Evolutionary conservation across 2,113 vertebrate species (phyloP).

Genomic region (Centropus bengalensis): DNA sequence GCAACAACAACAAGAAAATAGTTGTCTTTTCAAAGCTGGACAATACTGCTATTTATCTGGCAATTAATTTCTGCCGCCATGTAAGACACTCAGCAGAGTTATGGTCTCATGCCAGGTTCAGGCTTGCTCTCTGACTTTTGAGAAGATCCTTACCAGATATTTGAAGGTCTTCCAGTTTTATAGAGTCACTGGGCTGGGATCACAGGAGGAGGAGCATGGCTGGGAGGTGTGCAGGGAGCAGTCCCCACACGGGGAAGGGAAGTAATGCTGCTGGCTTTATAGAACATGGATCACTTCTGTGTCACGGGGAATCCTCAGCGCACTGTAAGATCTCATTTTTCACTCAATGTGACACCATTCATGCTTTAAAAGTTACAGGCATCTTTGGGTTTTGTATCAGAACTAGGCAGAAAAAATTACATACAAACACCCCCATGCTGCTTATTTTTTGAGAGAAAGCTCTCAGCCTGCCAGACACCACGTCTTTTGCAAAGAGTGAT

Average conservation of each 20-base stretch:
- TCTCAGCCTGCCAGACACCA: not conserved
- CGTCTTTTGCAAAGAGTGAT: not conserved
- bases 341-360: not conserved
- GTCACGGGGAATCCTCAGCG: not conserved
- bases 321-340: not conserved
- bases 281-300: not conserved
- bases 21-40: not conserved
- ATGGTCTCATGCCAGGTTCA: not conserved
- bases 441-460: not conserved
- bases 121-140: not conserved
- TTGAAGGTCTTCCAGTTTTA: not conserved
- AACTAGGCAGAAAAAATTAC: not conserved
- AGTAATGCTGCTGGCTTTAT: not conserved
- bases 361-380: not conserved
- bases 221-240: not conserved
- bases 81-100: not conserved
- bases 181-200: accelerated
- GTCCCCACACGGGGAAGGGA: not conserved
- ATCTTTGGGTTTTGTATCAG: not conserved
- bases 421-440: not conserved
- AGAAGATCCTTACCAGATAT: not conserved
- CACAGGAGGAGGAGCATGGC: not conserved
- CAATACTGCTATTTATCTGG: not conserved
- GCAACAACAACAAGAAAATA: not conserved
- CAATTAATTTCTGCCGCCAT: not conserved